Evolutionary conservation across 1,140 invertebrate species (phyloP).

Genomic region (Micrasema minimum): DNA sequence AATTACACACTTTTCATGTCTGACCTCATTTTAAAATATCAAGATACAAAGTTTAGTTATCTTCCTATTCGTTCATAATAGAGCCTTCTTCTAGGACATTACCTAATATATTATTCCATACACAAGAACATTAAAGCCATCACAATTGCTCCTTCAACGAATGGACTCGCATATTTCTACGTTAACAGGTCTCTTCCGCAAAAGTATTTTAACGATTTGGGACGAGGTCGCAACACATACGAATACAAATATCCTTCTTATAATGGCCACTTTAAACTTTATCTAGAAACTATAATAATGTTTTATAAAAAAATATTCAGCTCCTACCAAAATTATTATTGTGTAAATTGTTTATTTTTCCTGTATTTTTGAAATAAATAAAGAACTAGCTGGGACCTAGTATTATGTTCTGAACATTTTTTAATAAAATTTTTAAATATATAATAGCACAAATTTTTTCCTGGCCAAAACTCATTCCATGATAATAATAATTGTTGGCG

Average conservation of each 20-base stretch:
- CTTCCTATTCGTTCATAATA: no score
- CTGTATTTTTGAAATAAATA: no score
- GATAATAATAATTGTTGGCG: no score
- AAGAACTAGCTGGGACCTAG: background rate
- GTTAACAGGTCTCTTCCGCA: slow-evolving; percentile 1
- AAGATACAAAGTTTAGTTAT: no score
- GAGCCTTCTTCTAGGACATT: background rate
- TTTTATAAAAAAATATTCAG: background rate
- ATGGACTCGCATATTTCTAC: background rate
- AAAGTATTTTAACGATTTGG: slow-evolving; percentile 11
- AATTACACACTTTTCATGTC: no score
- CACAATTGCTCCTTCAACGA: background rate
- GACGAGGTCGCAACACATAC: background rate
- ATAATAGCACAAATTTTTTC: no score
- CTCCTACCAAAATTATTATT: background rate
- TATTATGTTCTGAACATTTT: background rate
- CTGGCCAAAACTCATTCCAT: no score
- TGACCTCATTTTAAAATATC: no score
- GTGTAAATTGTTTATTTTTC: no score
- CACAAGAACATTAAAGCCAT: background rate
- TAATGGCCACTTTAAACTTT: background rate
- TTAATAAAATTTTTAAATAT: background rate
- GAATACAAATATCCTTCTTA: background rate
- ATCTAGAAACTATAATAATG: background rate
- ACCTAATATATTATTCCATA: background rate